Base-by-base conservation (phyloP, 1,140 invertebrate species). In the Plodia interpunctella region DNA sequence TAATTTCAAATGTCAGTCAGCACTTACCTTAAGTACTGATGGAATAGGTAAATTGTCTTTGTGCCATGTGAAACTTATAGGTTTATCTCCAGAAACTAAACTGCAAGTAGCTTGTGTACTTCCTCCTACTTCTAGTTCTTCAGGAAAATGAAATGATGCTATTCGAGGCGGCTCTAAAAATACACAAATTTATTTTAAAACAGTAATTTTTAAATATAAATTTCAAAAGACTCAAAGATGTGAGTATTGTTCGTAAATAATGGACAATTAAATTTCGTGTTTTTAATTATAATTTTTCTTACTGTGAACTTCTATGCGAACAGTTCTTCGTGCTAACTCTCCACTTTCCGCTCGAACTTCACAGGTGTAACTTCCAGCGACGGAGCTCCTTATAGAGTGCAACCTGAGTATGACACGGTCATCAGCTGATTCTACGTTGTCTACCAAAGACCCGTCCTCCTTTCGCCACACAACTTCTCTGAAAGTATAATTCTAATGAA, bases 91-190 rank as follows among this genome's bases (percentile, higher is more conserved):
- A 57, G 87, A 88, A 50, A 89, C 62, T 56, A 88, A 78, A 55
- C 80, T 88, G 51, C 87, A 89, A n/a, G 87, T 85, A 6, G 85
- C 85, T 71, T 89, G 87, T 44, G 85, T 84, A 67, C 83, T 88
- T n/a, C 87, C 87, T 4, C 85, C 87, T 0, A 88, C 83, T 80
- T 89, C 85, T 21, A 89, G 70, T 66, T 89, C 87, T 70, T 88
- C 87, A 11, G 87, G 87, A 70, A 89, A 89, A 60, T 81, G 81
- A 55, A 89, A 87, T 25, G 85, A 66, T 20, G 71, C 75, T 71
- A 90, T 81, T 76, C 88, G 88, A 25, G 85, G 85, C 6, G 87
- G 85, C 68, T 87, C 87, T 89, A 69, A 56, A 50, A 57, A 66
- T 25, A 25, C 2, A 44, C 66, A 64, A 57, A 38, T 25, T 6